Evolutionary conservation across 2,888 invertebrate genomes (phyloP).

Genomic region (Hyles lineata): DNA sequence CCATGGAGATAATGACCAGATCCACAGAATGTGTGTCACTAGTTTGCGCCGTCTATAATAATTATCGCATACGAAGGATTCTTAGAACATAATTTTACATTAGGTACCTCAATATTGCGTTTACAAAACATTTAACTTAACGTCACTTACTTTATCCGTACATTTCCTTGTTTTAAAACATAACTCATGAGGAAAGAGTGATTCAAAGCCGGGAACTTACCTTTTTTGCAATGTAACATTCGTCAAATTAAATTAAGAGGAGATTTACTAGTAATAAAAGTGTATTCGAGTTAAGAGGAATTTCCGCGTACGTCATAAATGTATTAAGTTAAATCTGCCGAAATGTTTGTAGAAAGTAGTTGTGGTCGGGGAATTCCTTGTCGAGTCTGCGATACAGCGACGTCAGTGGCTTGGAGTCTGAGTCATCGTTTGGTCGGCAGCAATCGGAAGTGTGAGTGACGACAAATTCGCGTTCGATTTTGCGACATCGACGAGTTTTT

Average conservation of each 20-base stretch:
- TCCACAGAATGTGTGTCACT: neutral
- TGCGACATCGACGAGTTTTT: neutral
- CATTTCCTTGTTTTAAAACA: constrained; percentile 11
- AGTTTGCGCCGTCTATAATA: neutral
- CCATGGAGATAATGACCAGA: neutral
- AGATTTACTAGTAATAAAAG: neutral
- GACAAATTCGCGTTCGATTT: neutral
- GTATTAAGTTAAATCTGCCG: neutral
- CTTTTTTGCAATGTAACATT: neutral
- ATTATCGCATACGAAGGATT: neutral
- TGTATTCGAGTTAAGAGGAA: neutral
- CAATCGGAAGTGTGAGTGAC: constrained; percentile 10
- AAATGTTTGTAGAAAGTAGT: constrained; percentile 10
- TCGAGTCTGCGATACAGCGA: neutral
- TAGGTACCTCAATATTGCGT: neutral
- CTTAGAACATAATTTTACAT: neutral
- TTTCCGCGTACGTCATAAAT: constrained; percentile 10
- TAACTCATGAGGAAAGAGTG: constrained; percentile 6
- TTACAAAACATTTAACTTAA: neutral
- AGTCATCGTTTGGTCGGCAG: neutral
- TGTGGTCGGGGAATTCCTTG: constrained; percentile 18
- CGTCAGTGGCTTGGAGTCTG: neutral
- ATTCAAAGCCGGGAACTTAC: constrained; percentile 1
- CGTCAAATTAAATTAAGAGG: neutral
- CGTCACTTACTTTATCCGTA: neutral